Percentiles rank a stretch among this genome's conserved stretches.
These are phyloP conservation scores for Atta colombica DNA, from an alignment of 1,140 invertebrate species.

Conservation along the genomic window DNA sequence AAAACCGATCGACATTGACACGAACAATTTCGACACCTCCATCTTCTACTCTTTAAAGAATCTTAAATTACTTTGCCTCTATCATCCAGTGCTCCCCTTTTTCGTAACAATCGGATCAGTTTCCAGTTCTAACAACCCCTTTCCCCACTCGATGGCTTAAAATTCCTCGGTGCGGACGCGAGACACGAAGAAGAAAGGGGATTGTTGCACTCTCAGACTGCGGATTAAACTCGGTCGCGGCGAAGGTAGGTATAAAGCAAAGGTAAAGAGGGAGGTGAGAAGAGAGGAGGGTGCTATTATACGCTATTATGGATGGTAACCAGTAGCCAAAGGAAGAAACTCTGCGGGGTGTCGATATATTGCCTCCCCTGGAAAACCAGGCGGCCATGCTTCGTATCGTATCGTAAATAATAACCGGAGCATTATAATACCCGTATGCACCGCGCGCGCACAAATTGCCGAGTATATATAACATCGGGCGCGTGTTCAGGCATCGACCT, in stretches of 20 bases:
- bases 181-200: conserved; percentile 67
- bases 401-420: conserved; percentile 75
- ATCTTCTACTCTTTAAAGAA: background rate
- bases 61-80: conserved; percentile 37
- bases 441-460: conserved; percentile 75
- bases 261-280: background rate
- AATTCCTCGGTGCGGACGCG: conserved; percentile 53
- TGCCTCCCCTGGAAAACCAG: conserved; percentile 73
- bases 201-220: conserved; percentile 73
- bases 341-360: conserved; percentile 80
- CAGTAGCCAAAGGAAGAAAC: conserved; percentile 79
- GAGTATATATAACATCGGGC: conserved; percentile 75
- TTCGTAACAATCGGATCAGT: conserved; percentile 47
- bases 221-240: conserved; percentile 64
- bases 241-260: background rate
- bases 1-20: background rate
- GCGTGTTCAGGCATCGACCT: conserved; percentile 78
- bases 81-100: background rate
- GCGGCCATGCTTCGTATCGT: conserved; percentile 70
- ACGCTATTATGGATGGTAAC: conserved; percentile 80
- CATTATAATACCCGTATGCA: conserved; percentile 72
- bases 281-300: conserved; percentile 72
- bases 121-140: conserved; percentile 49
- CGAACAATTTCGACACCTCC: conserved; percentile 29
- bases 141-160: conserved; percentile 47